Percentiles rank a stretch among this genome's conserved stretches.
phyloP scores from a whole-genome alignment of 2,888 invertebrate genomes.

The Aproaerema taeniolella region DNA sequence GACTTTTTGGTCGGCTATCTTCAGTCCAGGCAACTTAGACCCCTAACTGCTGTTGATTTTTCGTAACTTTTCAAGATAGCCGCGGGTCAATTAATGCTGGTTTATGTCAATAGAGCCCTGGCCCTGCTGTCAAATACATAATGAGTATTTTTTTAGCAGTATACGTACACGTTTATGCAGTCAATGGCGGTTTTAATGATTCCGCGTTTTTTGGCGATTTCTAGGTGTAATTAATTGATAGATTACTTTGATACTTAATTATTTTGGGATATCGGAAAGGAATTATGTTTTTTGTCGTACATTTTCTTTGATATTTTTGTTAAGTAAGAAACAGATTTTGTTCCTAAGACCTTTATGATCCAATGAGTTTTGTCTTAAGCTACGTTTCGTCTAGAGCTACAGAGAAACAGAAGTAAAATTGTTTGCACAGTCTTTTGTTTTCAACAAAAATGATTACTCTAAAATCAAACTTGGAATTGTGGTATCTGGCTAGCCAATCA shows the following conservation, averaged over 20 bases:
- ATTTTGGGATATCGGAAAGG: background rate
- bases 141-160: slow-evolving; percentile 41
- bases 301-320: too few species aligned
- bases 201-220: slow-evolving; percentile 4
- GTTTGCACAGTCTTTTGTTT: too few species aligned
- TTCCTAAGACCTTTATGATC: too few species aligned
- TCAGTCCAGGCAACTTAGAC: slow-evolving; percentile 16
- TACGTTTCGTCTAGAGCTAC: too few species aligned
- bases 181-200: slow-evolving; percentile 36
- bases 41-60: slow-evolving; percentile 21
- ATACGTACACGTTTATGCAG: slow-evolving; percentile 34
- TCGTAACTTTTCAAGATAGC: slow-evolving; percentile 16
- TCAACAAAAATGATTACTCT: too few species aligned
- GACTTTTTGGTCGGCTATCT: slow-evolving; percentile 31
- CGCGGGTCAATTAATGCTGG: slow-evolving; percentile 33
- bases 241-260: background rate
- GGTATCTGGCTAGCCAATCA: too few species aligned
- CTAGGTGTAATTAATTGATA: slow-evolving; percentile 2
- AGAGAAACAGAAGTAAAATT: too few species aligned
- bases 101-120: slow-evolving; percentile 29
- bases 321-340: too few species aligned
- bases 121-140: slow-evolving; percentile 64
- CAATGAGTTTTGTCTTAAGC: too few species aligned
- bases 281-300: too few species aligned
- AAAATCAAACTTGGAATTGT: too few species aligned